Conservation (phyloP, 2,797 vertebrate species). For the Sebastiscus tertius region DNA sequence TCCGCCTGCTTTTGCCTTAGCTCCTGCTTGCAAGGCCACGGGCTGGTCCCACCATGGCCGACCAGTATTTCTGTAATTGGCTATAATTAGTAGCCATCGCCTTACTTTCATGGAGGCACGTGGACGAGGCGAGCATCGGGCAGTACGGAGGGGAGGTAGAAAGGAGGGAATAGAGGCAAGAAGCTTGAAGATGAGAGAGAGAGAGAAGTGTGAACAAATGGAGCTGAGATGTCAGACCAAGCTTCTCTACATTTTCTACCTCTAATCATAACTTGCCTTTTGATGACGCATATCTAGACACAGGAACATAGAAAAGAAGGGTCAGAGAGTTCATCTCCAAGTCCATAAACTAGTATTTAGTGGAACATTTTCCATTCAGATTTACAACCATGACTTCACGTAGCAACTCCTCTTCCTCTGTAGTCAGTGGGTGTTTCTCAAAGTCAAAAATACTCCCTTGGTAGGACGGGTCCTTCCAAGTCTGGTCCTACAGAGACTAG, state of each 20-base stretch:
- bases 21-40: slow-evolving; percentile 8
- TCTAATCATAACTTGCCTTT: slow-evolving; percentile 11
- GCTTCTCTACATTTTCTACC: background rate
- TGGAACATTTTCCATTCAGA: background rate
- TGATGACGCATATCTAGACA: background rate
- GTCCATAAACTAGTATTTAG: background rate
- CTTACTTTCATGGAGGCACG: slow-evolving; percentile 41
- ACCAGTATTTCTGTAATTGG: slow-evolving; percentile 46
- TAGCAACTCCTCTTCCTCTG: slow-evolving; percentile 3
- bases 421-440: background rate
- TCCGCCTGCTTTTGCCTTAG: slow-evolving; percentile 1
- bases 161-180: slow-evolving; percentile 9
- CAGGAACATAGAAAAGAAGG: background rate
- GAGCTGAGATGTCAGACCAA: background rate
- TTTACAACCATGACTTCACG: background rate
- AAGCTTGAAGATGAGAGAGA: background rate
- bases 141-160: background rate
- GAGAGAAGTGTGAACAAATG: background rate
- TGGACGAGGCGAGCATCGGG: background rate
- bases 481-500: background rate
- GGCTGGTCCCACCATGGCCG: slow-evolving; percentile 30
- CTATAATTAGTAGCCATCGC: slow-evolving; percentile 58
- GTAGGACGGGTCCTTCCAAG: background rate
- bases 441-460: background rate
- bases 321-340: background rate